Base-by-base conservation (phyloP, 2,888 invertebrate species). In the Diabrotica balteata region DNA sequence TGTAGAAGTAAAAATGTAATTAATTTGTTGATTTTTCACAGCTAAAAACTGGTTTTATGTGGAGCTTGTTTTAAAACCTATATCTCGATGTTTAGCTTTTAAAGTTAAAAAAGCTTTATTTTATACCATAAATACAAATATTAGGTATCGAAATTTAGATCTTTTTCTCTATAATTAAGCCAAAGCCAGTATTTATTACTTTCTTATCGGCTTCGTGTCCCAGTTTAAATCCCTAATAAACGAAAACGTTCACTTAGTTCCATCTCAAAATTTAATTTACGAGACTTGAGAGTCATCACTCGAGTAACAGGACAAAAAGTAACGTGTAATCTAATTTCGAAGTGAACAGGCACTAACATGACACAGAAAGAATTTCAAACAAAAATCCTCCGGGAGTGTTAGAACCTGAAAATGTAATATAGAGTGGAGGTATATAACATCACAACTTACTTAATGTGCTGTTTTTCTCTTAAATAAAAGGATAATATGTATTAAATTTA, bases 241-340 rank as follows among this genome's bases (percentile, higher is more conserved):
- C 7, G 59, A 67, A 67, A 67, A 67, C 67, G 59, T 60, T 67
- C 55, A 60, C 63, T 67, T 63, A 67, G 63, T 67, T 67, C 52
- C 58, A 55, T 52, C 46, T 47, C 51, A 57, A 63, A 67, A 63
- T 67, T 57, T n/a, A 60, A 68, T 68, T 63, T 64, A 64, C 53
- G 49, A 43, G 22, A 46, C 59, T 59, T 22, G 47, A 67, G 54
- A 63, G 59, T 63, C 68, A 68, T 68, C 63, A 64, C 57, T 64
- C 64, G 53, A 51, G 68, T 64, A 58, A 52, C 42, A 45, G 17
- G 51, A 64, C 55, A 68, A 68, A 68, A 64, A 68, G 59, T 64
- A 61, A 68, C 57, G 61, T 59, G 42, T 61, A 68, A 68, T 61
- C 60, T 61, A 68, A 68, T 68, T 61, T 68, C 42, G 57, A 58